Conservation (phyloP, 1,140 invertebrate genomes). For the Drosophila rufa region DNA sequence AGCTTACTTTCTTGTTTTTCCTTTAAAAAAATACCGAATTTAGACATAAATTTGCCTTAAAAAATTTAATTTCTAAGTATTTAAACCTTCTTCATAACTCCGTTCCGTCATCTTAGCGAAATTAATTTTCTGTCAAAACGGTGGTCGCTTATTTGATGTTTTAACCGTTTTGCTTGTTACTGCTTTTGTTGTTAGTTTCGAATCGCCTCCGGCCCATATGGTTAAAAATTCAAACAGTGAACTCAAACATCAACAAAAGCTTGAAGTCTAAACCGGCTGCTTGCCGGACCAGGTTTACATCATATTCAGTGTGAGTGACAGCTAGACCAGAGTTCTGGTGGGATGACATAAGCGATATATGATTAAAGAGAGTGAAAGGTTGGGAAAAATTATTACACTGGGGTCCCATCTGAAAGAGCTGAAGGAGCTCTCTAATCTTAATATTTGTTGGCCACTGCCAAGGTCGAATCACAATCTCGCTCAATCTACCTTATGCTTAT, state of each 20-base stretch:
- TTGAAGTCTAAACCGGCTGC: not conserved
- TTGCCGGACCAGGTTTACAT: constrained; percentile 13
- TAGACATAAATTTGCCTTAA: too few relatives aligned
- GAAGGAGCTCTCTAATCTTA: not conserved
- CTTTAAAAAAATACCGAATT: too few relatives aligned
- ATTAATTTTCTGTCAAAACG: constrained; percentile 14
- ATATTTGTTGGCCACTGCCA: not conserved
- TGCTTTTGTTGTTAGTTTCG: constrained; percentile 21
- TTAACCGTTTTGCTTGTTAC: constrained; percentile 28
- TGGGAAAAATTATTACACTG: not conserved
- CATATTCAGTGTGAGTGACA: constrained; percentile 12
- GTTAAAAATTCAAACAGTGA: constrained; percentile 62
- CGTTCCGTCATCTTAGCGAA: not conserved
- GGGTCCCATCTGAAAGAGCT: not conserved
- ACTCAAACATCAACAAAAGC: constrained; percentile 12
- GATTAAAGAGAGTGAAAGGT: not conserved
- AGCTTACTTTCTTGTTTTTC: too few relatives aligned
- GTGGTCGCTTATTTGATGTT: constrained; percentile 11
- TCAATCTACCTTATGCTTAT: not conserved
- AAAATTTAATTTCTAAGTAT: not conserved
- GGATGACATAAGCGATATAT: constrained; percentile 15
- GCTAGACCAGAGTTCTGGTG: constrained; percentile 14
- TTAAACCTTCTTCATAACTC: not conserved
- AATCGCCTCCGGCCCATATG: constrained; percentile 40
- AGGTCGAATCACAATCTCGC: not conserved